These are phyloP conservation scores for Oreochromis mossambicus DNA, from an alignment of 2,797 vertebrate genomes.

Conservation along the genomic window DNA sequence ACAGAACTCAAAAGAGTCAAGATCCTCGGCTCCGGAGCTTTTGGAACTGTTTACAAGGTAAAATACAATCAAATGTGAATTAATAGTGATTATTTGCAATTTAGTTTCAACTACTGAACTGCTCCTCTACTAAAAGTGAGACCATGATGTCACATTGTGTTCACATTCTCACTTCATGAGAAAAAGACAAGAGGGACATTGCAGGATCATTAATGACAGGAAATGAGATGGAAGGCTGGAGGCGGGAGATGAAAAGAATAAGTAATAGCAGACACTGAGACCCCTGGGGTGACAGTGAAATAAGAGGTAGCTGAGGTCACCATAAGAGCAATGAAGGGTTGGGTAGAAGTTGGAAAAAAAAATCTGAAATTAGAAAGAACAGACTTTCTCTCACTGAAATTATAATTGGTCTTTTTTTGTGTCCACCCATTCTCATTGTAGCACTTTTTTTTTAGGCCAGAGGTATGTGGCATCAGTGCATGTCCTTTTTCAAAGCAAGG, in stretches of 20 bases:
- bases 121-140: background rate
- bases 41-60: slow-evolving; percentile 98
- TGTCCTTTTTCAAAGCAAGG: slow-evolving; percentile 8
- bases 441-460: slow-evolving; percentile 8
- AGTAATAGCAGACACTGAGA: slow-evolving; percentile 46
- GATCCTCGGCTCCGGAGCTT: slow-evolving; percentile 94
- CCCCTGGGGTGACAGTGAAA: slow-evolving; percentile 42
- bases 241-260: slow-evolving; percentile 45
- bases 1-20: slow-evolving; percentile 95
- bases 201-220: slow-evolving; percentile 50
- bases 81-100: background rate
- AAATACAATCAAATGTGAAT: background rate
- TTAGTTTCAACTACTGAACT: background rate
- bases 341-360: background rate
- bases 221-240: slow-evolving; percentile 50
- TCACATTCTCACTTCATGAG: background rate
- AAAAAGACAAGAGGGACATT: slow-evolving; percentile 1
- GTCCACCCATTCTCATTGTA: background rate
- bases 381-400: background rate
- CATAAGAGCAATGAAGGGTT: slow-evolving; percentile 11
- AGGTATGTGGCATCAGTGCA: background rate
- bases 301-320: slow-evolving; percentile 45
- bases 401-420: background rate
- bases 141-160: background rate
- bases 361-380: slow-evolving; percentile 22